Evolutionary conservation across 1,140 invertebrate species (phyloP), one percentile per base, ranked within the genome.

Genomic region (Heliconius himera): DNA sequence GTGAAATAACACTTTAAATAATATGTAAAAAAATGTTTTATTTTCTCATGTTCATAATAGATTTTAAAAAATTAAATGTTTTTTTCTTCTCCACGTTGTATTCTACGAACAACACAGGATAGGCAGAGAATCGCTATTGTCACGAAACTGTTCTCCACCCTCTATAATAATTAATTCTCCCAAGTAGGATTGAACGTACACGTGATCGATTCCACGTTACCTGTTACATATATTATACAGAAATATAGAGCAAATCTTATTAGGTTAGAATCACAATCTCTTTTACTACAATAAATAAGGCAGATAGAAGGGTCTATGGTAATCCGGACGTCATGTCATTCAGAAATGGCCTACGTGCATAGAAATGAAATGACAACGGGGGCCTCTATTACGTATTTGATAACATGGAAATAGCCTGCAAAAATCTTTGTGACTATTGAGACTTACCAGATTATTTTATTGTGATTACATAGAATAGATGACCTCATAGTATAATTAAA

Each of bases 301-400:
- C n/a, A n/a, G 74, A 33, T 75, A n/a, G 29, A 74, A 74, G 73
- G 74, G 54, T 60, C 74, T 33, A 20, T 74, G 22, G 54, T 75
- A 60, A 75, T 75, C 51, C 46, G 36, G 54, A 75, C 54, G 26
- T 75, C 54, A 49, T 41, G 54, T 41, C 51, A 36, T 54, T 74
- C 26, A 36, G 73, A 74, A 74, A 74, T 54, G 33, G 54, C 20
- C 74, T 60, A 60, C 51, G 54, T 75, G 74, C 54, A 60, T 33
- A 56, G 51, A 75, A 75, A 75, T 56, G 51, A 41, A 75, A 75
- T 75, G 51, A n/a, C 22, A 8, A 22, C 18, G 33, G 8, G 46
- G 16, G 6, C 33, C 16, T 9, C 73, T 49, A 20, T 74, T 13
- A 74, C 49, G 54, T 74, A 56, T 74, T 51, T 74, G 73, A 51